phyloP scores from a whole-genome alignment of 2,797 vertebrate genomes.

The Falco berigora region DNA sequence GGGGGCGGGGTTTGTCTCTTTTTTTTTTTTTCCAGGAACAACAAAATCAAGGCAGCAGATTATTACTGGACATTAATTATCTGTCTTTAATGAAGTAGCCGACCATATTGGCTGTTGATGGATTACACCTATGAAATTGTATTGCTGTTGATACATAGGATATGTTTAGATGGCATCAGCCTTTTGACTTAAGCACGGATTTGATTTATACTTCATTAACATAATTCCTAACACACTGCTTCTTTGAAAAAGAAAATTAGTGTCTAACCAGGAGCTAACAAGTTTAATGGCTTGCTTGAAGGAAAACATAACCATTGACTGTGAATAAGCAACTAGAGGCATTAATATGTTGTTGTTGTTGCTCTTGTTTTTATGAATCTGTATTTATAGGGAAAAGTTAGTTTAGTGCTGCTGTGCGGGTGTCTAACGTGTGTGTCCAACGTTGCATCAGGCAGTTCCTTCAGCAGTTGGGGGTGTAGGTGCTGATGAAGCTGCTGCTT shows the following conservation, averaged over 20 bases:
- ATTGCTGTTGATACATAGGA: conserved; percentile 33
- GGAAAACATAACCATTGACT: conserved; percentile 48
- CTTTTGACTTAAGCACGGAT: conserved; percentile 58
- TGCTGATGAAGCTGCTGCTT: rapidly evolving
- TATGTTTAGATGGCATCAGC: conserved; percentile 56
- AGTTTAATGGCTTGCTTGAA: conserved; percentile 64
- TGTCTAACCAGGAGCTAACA: conserved; percentile 61
- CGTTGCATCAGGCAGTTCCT: not conserved
- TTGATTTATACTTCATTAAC: conserved; percentile 69
- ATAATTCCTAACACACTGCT: conserved; percentile 54
- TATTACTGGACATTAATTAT: conserved; percentile 65
- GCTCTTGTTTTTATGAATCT: not conserved
- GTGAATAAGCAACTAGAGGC: conserved; percentile 47
- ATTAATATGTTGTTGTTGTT: not conserved
- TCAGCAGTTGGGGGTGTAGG: rapidly evolving
- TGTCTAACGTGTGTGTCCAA: not conserved
- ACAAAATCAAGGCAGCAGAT: not conserved
- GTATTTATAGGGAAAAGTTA: not conserved
- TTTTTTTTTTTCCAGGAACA: not conserved
- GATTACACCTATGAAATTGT: conserved; percentile 49
- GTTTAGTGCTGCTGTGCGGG: not conserved
- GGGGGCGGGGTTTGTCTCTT: not conserved
- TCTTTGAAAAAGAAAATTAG: conserved; percentile 54
- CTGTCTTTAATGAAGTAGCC: conserved; percentile 50
- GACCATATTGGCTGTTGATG: conserved; percentile 36